A percentile compares a stretch with the other conserved stretches of the same genome.
phyloP scores from a whole-genome alignment of 2,888 invertebrate species.

The Listrodromus nycthemerus region DNA sequence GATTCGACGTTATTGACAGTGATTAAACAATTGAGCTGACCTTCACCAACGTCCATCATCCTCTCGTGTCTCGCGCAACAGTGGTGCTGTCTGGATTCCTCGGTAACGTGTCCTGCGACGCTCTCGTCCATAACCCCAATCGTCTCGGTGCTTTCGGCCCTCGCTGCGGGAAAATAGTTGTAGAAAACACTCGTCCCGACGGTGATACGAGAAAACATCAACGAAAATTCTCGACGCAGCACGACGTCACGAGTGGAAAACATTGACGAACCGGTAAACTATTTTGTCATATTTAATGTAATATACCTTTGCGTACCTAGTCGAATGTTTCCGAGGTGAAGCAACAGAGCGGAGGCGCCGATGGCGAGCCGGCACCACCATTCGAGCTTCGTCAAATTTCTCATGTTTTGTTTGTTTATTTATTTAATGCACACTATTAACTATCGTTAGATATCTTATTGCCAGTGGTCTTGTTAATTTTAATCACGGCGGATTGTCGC shows the following conservation, averaged over 20 bases:
- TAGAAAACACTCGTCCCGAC: slow-evolving; percentile 58
- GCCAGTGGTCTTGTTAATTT: slow-evolving; percentile 29
- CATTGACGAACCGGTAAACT: background rate
- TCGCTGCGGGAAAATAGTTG: slow-evolving; percentile 35
- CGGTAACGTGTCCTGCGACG: slow-evolving; percentile 55
- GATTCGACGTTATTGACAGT: no score
- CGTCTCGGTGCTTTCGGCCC: slow-evolving; percentile 57
- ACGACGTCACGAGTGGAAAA: slow-evolving; percentile 42
- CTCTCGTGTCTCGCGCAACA: slow-evolving; percentile 82
- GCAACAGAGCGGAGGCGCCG: slow-evolving; percentile 72
- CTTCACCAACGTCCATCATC: slow-evolving; percentile 80
- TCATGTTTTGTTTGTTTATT: slow-evolving; percentile 55
- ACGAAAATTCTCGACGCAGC: slow-evolving; percentile 44
- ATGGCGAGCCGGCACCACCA: slow-evolving; percentile 73
- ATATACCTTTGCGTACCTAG: slow-evolving; percentile 75
- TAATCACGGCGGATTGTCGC: background rate
- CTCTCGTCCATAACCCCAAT: slow-evolving; percentile 44
- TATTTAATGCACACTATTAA: slow-evolving; percentile 31
- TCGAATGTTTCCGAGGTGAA: slow-evolving; percentile 75
- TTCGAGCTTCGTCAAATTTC: slow-evolving; percentile 70
- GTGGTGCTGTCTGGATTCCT: slow-evolving; percentile 69
- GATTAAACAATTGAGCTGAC: slow-evolving; percentile 72
- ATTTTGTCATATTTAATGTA: slow-evolving; percentile 22
- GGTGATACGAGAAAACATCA: slow-evolving; percentile 39
- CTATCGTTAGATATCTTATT: slow-evolving; percentile 38